These are phyloP conservation scores for Brachionus rubens DNA, from an alignment of 1,140 invertebrate genomes.

Conservation along the genomic window DNA sequence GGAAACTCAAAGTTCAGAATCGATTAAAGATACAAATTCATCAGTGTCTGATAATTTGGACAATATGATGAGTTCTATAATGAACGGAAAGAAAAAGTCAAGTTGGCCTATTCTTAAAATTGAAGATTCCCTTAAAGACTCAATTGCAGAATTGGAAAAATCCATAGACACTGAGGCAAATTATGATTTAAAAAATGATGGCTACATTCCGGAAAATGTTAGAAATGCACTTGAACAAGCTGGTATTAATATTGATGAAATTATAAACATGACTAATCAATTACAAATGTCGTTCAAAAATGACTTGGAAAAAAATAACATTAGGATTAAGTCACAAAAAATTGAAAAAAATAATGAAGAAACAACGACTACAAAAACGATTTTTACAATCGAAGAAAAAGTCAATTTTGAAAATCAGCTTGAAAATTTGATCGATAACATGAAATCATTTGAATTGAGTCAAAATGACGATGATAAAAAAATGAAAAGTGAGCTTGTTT, in stretches of 20 bases:
- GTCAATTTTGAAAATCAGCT: not conserved
- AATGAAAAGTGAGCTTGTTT: not conserved
- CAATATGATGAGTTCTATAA: not conserved
- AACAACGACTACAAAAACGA: slow-evolving; percentile 1
- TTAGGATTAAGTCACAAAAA: not conserved
- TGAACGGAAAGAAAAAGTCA: slow-evolving; percentile 6
- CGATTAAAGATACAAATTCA: not conserved
- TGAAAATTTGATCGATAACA: slow-evolving; percentile 4
- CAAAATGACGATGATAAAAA: not conserved
- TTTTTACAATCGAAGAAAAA: slow-evolving; percentile 13
- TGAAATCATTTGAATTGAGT: not conserved
- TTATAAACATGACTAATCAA: slow-evolving; percentile 24
- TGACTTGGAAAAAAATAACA: not conserved
- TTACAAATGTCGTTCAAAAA: slow-evolving; percentile 21
- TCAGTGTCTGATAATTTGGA: slow-evolving; percentile 26
- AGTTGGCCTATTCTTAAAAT: slow-evolving; percentile 33
- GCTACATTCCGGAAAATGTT: slow-evolving; percentile 37
- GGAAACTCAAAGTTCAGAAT: not conserved
- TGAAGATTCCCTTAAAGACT: not conserved
- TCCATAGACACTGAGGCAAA: not conserved
- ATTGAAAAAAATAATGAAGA: not conserved
- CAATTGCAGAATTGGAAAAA: not conserved
- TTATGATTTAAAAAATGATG: not conserved
- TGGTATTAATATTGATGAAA: slow-evolving; percentile 37
- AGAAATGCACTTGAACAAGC: slow-evolving; percentile 37